These are phyloP conservation scores for Hypotaenidia okinawae DNA, from an alignment of 2,797 vertebrate species.

Conservation along the genomic window DNA sequence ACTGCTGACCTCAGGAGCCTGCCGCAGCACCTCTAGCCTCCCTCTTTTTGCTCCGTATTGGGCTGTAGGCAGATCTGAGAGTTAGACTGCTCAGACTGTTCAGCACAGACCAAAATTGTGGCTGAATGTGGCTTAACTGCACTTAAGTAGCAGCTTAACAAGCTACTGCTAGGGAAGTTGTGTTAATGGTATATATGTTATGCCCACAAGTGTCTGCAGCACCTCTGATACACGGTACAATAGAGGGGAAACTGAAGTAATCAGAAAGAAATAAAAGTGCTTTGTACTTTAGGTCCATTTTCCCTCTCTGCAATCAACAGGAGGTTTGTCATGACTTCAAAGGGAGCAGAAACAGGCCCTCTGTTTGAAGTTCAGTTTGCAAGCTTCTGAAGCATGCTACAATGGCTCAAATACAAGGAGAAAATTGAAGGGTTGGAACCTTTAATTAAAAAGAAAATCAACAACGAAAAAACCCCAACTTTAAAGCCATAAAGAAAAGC, in stretches of 20 bases:
- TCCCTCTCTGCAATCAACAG: not conserved
- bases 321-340: constrained; percentile 39
- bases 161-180: not conserved
- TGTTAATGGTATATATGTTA: not conserved
- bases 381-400: not conserved
- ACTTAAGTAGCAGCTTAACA: not conserved
- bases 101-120: not conserved
- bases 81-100: not conserved
- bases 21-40: not conserved
- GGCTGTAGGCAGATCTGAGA: not conserved
- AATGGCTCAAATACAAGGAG: not conserved
- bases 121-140: not conserved
- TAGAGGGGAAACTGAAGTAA: not conserved
- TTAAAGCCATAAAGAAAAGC: constrained; percentile 15
- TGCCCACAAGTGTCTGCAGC: not conserved
- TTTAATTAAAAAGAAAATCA: constrained; percentile 60
- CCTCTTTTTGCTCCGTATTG: not conserved
- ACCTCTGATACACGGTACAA: not conserved
- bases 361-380: constrained; percentile 36
- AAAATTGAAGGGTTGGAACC: constrained; percentile 46
- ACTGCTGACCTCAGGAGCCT: not conserved
- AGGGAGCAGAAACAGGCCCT: not conserved
- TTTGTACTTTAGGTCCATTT: not conserved
- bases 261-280: not conserved
- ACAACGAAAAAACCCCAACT: not conserved